Evolutionary conservation across 2,888 invertebrate genomes (phyloP), one percentile per base, ranked within the genome.

Genomic region (Leptinotarsa juncta): DNA sequence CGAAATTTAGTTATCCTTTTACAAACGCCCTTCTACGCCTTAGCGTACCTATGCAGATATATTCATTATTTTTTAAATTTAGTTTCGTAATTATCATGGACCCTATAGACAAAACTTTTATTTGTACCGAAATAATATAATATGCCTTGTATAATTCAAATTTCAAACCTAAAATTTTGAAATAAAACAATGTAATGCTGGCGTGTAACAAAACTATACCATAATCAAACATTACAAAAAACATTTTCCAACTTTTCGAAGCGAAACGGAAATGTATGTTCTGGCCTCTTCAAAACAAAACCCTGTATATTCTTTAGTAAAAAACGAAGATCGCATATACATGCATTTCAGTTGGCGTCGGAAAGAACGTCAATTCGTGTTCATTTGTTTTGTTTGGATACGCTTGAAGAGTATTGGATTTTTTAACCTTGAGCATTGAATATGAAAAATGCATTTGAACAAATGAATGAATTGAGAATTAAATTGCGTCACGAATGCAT

Each of bases 241-340:
- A 12, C 42, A 42, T 42, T 42, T 42, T 42, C 42, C 3, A 62
- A 62, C 42, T 15, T 15, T 5, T n/a, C 32, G 62, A 32, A 15
- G 62, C 42, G 7, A 32, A 42, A 32, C 57, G 12, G 57, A 62
- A 62, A 62, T 32, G 62, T 62, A 16, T 5, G 32, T 32, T 32
- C 2, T 14, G 42, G 62, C 62, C n/a, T 12, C 62, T 42, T 32
- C 32, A 32, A 62, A 62, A 62, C 62, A 62, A 62, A 62, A 62
- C 62, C 62, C 62, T 62, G 62, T 62, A 62, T 62, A 2, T 32
- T 32, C 42, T 62, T 62, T 62, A 32, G n/a, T 18, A 62, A 32
- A 62, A 62, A 26, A 62, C 62, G 12, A 62, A 62, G 32, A 62
- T n/a, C 16, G 62, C 32, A 16, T 3, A 16, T 32, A n/a, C 62